Percentiles rank a stretch among this genome's conserved stretches.
These are phyloP conservation scores for Solea senegalensis DNA, from an alignment of 2,113 vertebrate species.

Conservation along the genomic window DNA sequence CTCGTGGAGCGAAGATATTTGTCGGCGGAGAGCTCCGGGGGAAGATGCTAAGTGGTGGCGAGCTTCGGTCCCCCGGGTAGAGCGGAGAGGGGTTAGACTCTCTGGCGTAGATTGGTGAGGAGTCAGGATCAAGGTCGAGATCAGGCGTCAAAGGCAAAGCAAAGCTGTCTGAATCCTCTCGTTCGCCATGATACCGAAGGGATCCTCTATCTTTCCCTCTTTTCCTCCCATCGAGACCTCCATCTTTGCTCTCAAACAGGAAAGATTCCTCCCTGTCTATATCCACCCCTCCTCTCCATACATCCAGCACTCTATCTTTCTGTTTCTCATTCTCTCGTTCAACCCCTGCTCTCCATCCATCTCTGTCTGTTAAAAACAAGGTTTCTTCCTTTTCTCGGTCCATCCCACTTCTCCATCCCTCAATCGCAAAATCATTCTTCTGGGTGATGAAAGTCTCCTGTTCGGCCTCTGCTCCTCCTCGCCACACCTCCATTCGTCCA, in stretches of 20 bases:
- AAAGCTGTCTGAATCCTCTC: conserved; percentile 90
- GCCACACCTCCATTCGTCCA: conserved; percentile 72
- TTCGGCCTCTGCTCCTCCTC: conserved; percentile 57
- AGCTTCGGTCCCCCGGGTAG: conserved; percentile 65
- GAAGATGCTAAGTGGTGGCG: conserved; percentile 70
- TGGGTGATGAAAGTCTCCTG: conserved; percentile 77
- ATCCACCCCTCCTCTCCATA: conserved; percentile 73
- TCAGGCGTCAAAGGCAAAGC: conserved; percentile 81
- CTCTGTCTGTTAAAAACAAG: conserved; percentile 73
- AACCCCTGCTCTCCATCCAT: conserved; percentile 68
- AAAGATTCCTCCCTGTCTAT: conserved; percentile 72
- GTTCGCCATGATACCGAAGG: conserved; percentile 77
- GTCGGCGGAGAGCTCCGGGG: conserved; percentile 68
- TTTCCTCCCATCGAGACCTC: conserved; percentile 59
- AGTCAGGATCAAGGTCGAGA: conserved; percentile 82
- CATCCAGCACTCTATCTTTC: conserved; percentile 73
- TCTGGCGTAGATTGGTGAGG: conserved; percentile 87
- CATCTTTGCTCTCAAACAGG: conserved; percentile 70
- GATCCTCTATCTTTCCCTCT: conserved; percentile 64
- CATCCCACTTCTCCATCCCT: conserved; percentile 65
- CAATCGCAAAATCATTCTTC: conserved; percentile 72
- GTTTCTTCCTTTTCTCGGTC: conserved; percentile 71
- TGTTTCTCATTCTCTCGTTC: conserved; percentile 70
- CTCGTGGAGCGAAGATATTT: conserved; percentile 68
- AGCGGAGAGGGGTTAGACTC: conserved; percentile 86